phyloP scores from a whole-genome alignment of 2,113 vertebrate genomes.

The Nyctibius bracteatus region DNA sequence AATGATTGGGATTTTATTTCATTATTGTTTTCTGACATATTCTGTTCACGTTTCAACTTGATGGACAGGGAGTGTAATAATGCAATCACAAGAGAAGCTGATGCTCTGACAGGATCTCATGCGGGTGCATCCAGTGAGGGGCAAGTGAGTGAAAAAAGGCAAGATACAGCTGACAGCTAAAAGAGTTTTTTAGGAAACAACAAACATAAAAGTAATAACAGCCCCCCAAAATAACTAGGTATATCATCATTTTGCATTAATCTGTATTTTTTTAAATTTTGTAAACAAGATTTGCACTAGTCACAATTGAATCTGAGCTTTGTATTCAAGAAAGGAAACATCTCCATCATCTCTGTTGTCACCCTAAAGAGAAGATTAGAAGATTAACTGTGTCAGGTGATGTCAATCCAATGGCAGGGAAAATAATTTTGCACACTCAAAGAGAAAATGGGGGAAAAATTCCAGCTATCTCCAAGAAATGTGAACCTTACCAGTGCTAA shows the following conservation, averaged over 20 bases:
- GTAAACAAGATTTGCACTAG: background rate
- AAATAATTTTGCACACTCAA: slow-evolving; percentile 34
- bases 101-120: background rate
- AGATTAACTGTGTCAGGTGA: slow-evolving; percentile 48
- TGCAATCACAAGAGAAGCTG: background rate
- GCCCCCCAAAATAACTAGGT: background rate
- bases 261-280: background rate
- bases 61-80: background rate
- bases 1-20: background rate
- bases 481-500: background rate
- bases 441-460: slow-evolving; percentile 21
- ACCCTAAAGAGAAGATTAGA: slow-evolving; percentile 53
- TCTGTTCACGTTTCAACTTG: background rate
- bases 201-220: background rate
- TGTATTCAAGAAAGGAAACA: background rate
- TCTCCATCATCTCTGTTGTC: slow-evolving; percentile 44
- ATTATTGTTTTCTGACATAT: background rate
- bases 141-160: background rate
- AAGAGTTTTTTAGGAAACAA: background rate
- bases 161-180: background rate
- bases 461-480: background rate
- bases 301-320: background rate
- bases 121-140: background rate
- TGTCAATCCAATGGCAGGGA: background rate
- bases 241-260: background rate